Base-by-base conservation (phyloP, 2,888 invertebrate species). In the Mongoloraphidia duomilia region DNA sequence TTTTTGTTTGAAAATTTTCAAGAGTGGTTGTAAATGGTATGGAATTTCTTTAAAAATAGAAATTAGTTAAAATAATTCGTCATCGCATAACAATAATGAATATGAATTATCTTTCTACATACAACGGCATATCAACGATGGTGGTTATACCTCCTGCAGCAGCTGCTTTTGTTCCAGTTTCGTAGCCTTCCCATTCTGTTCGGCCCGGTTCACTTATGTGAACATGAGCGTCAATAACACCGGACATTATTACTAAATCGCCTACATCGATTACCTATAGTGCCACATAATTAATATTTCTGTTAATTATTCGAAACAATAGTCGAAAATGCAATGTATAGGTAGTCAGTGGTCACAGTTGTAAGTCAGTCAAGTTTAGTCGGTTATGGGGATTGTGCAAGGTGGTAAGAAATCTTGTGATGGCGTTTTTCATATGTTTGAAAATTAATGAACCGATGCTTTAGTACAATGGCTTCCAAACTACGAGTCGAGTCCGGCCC, bases 101-200 rank as follows among this genome's bases (percentile, higher is more conserved):
- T 13, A 36, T 5, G 12, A 12, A 12, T 11, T 8, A 6, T 34
- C 13, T 40, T 13, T n/a, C 3, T 26, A 63, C 70, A 63, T 68
- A 82, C 82, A 83, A 64, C n/a, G 84, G 83, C 74, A 84, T 80
- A 60, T 83, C 83, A 33, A 80, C 74, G 41, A 84, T 77, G 44
- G 82, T 82, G 4, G 83, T 83, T 49, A 82, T 75, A 35, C 84
- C 84, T 5, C 82, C 83, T 3, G 79, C 79, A 0, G 82, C 82
- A 0, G 84, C 84, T 4, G 84, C 81, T 58, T 70, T 72, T 2
- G 83, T 84, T n/a, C 82, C 83, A 1, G 78, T 76, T 39, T 68
- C 68, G 64, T 79, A 84, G 12, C 82, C 82, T 65, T 84, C 83
- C 81, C 81, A 82, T 33, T 80, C 75, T 1, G 76, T 78, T 39